A percentile compares a stretch with the other conserved stretches of the same genome.
Conservation (phyloP, 2,888 invertebrate genomes). For the Pristionchus fissidentatus region DNA sequence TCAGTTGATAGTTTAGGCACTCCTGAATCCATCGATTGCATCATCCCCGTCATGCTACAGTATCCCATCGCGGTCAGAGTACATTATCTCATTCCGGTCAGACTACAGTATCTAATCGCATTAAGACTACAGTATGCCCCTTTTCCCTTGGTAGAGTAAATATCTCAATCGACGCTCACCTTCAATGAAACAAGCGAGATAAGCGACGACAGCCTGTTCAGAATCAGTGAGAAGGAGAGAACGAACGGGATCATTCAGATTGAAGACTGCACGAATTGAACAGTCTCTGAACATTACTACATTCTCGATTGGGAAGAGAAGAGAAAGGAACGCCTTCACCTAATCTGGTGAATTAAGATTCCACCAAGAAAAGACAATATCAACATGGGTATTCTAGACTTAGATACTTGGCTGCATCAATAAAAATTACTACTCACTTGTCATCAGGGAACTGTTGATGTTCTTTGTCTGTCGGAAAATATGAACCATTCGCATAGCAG, state of each 20-base stretch:
- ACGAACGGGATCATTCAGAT: conserved; percentile 55
- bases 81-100: neutral
- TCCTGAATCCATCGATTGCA: neutral
- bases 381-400: too few species aligned
- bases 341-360: neutral
- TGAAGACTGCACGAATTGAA: conserved; percentile 54
- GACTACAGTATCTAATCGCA: neutral
- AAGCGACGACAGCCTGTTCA: conserved; percentile 55
- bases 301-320: neutral
- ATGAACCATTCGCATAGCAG: conserved; percentile 70
- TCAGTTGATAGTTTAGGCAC: conserved; percentile 21
- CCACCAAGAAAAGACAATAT: neutral
- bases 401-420: too few species aligned
- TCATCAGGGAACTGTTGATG: conserved; percentile 52
- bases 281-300: conserved; percentile 51
- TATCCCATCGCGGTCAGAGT: neutral
- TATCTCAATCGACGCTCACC: conserved; percentile 51
- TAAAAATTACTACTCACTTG: conserved; percentile 10
- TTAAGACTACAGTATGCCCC: neutral
- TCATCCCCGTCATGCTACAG: neutral
- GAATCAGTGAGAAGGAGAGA: conserved; percentile 53
- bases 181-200: conserved; percentile 57
- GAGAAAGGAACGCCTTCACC: neutral
- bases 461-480: conserved; percentile 60
- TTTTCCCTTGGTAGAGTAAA: neutral